Conservation (phyloP, 2,888 invertebrate genomes). For the Heliothis peltigera region DNA sequence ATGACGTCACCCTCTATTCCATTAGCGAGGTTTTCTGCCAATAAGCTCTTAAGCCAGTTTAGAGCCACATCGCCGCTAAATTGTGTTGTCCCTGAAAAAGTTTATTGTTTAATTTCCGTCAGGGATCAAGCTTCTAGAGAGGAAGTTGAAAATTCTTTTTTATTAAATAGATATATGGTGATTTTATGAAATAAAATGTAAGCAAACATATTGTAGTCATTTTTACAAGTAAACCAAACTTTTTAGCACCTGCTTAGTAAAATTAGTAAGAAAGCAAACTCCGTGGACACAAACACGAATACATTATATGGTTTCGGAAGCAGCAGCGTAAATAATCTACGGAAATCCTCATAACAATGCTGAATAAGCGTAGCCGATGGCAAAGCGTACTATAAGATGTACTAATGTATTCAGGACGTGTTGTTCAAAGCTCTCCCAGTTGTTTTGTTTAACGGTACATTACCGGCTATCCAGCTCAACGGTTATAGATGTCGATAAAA, state of each 20-base stretch:
- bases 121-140: constrained; percentile 11
- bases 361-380: constrained; percentile 15
- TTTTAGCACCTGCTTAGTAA: no score
- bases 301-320: neutral
- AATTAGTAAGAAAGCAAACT: neutral
- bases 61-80: constrained; percentile 39
- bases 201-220: no score
- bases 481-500: constrained; percentile 31
- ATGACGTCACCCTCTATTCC: constrained; percentile 65
- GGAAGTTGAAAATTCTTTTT: constrained; percentile 4
- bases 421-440: constrained; percentile 25
- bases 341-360: constrained; percentile 5
- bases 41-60: constrained; percentile 71
- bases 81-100: constrained; percentile 38
- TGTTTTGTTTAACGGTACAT: constrained; percentile 35
- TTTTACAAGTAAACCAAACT: no score
- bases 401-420: constrained; percentile 45
- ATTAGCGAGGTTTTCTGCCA: constrained; percentile 68
- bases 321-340: neutral
- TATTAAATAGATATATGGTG: no score
- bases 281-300: neutral
- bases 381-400: constrained; percentile 9
- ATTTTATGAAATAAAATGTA: no score
- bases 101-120: constrained; percentile 29
- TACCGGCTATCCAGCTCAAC: constrained; percentile 23